Percentiles rank a stretch among this genome's conserved stretches.
Conservation (phyloP, 1,140 invertebrate genomes). For the Drosophila ironensis region DNA sequence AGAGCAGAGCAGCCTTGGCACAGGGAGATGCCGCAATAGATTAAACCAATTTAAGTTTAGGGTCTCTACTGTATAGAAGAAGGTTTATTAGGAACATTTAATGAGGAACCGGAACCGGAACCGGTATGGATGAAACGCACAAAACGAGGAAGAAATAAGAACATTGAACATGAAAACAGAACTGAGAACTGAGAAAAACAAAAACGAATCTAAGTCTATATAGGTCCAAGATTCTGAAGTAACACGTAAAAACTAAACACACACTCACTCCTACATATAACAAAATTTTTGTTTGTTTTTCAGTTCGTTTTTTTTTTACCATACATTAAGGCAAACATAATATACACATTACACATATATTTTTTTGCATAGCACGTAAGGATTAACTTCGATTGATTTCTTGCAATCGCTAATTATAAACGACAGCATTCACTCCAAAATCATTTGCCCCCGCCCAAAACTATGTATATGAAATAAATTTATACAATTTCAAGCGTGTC, state of each 20-base stretch:
- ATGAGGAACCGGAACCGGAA: not conserved
- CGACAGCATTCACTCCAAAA: slow-evolving; percentile 4
- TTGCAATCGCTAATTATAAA: slow-evolving; percentile 13
- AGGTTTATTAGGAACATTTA: not conserved
- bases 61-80: not conserved
- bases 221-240: not conserved
- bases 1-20: not conserved
- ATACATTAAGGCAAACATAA: slow-evolving; percentile 17
- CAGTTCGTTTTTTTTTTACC: slow-evolving; percentile 20
- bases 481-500: slow-evolving; percentile 51
- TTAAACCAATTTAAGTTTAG: not conserved
- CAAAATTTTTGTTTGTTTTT: slow-evolving; percentile 34
- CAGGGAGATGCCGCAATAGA: not conserved
- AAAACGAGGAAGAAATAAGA: not conserved
- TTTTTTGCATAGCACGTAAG: slow-evolving; percentile 43
- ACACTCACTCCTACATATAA: slow-evolving; percentile 1
- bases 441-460: not conserved
- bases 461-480: slow-evolving; percentile 68
- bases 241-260: not conserved
- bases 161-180: not conserved
- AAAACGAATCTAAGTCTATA: not conserved
- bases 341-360: slow-evolving; percentile 13
- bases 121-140: not conserved
- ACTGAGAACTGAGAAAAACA: not conserved
- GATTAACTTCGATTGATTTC: slow-evolving; percentile 5